Base-by-base conservation (phyloP, 2,797 vertebrate species). In the Gymnothorax javanicus region DNA sequence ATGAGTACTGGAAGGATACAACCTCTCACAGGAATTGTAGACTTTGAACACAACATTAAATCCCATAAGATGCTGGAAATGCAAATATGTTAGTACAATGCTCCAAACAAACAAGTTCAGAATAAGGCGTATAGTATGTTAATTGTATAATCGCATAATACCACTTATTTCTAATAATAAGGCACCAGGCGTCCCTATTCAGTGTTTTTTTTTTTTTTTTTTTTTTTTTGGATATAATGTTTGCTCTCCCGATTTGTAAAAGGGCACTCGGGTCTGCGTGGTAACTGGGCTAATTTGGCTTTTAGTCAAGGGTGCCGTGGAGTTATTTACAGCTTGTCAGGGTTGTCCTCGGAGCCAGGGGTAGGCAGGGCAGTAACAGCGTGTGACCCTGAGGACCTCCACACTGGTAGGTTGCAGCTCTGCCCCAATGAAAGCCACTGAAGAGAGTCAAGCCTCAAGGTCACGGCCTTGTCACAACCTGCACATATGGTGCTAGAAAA, bases 391-490 rank as follows among this genome's bases (percentile, higher is more conserved):
- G 89, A 91, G 87, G 90, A 92, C 89, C 92, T 88, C 79, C 5
- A 50, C 59, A 56, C 84, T 86, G 62, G 27, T 60, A 71, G 87
- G 82, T 87, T 88, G 86, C 88, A 85, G 90, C 15, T 91, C 93
- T 89, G 60, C 85, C 84, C 87, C 91, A 91, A 92, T 92, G 89
- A 83, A 56, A 13, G 89, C 87, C 84, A 87, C 85, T 93, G 90
- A 84, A 89, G 90, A 93, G 88, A 89, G 56, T 88, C 88, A 91
- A 89, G 91, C 91, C 92, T 88, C 91, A 93, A 94, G 96, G 95
- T 96, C 95, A 93, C 84, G 25, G 89, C 91, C 91, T 91, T 94
- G 95, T 95, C 94, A 94, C 90, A 92, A 90, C 58, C 92, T 91
- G 93, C 91, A 91, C 93, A 92, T 90, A 91, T 88, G 92, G 93